phyloP scores from a whole-genome alignment of 2,888 invertebrate genomes.

The Aphrophora alni region DNA sequence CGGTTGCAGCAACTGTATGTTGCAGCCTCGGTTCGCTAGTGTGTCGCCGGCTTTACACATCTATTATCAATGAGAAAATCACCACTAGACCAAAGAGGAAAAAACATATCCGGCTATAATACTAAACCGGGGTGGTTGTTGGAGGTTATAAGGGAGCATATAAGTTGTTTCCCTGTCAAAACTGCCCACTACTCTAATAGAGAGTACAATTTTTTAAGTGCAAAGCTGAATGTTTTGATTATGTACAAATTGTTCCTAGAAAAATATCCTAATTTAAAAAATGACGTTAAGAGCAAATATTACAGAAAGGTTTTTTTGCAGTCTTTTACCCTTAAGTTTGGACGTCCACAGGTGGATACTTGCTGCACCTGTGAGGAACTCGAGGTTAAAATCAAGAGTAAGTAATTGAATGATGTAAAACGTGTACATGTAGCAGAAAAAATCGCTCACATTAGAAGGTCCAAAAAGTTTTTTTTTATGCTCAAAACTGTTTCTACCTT shows the following conservation, averaged over 20 bases:
- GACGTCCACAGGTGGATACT: conserved; percentile 39
- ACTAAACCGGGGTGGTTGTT: background rate
- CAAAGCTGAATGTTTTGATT: conserved; percentile 5
- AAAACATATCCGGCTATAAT: conserved; percentile 19
- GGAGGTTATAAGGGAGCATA: conserved; percentile 22
- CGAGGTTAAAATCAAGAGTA: conserved; percentile 41
- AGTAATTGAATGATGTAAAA: conserved; percentile 37
- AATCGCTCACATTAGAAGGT: conserved; percentile 26
- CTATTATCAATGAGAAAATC: background rate
- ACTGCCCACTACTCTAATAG: conserved; percentile 32
- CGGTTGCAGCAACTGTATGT: too few relatives aligned
- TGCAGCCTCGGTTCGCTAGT: too few relatives aligned
- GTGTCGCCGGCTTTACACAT: too few relatives aligned
- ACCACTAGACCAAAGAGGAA: conserved; percentile 33
- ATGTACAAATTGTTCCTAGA: conserved; percentile 21
- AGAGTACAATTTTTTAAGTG: conserved; percentile 25
- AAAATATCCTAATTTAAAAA: conserved; percentile 20
- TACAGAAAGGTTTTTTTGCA: conserved; percentile 44
- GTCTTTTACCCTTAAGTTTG: conserved; percentile 41
- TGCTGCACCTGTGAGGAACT: conserved; percentile 42
- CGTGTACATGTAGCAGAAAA: conserved; percentile 31
- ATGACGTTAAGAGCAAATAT: conserved; percentile 40
- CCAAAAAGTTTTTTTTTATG: conserved; percentile 24
- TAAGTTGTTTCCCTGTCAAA: conserved; percentile 37
- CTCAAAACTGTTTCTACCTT: conserved; percentile 15